Percentiles rank a stretch among this genome's conserved stretches.
phyloP scores from a whole-genome alignment of 92 coral and sea anemone genomes.

The Diadumene lineata region DNA sequence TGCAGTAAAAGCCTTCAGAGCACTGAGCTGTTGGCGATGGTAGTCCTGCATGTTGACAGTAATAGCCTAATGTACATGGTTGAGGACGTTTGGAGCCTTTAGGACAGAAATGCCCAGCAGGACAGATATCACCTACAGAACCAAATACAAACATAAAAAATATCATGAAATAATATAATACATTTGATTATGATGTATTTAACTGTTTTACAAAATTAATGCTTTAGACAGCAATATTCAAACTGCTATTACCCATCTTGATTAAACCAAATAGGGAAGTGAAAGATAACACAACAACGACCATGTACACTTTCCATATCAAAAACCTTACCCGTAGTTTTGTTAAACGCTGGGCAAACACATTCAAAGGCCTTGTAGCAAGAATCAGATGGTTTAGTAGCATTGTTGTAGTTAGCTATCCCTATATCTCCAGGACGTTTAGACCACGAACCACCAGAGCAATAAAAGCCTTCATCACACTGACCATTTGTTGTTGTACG shows the following conservation, averaged over 20 bases:
- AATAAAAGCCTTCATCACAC: slow-evolving; percentile 91
- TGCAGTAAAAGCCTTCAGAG: slow-evolving; percentile 82
- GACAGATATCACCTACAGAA: slow-evolving; percentile 88
- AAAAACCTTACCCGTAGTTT: slow-evolving; percentile 89
- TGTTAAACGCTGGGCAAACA: slow-evolving; percentile 96
- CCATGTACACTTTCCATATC: no score
- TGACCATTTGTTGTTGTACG: slow-evolving; percentile 77
- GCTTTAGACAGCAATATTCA: neutral
- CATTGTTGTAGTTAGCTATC: slow-evolving; percentile 55
- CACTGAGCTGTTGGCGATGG: slow-evolving; percentile 69
- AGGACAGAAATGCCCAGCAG: slow-evolving; percentile 90
- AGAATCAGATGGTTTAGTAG: slow-evolving; percentile 83
- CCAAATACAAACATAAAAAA: neutral
- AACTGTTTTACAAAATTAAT: neutral
- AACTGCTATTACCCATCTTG: no score
- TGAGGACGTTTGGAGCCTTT: slow-evolving; percentile 74
- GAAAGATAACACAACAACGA: no score
- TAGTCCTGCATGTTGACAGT: slow-evolving; percentile 77
- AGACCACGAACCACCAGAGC: slow-evolving; percentile 87
- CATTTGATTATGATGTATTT: neutral
- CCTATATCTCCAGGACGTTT: slow-evolving; percentile 93
- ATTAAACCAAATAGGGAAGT: no score
- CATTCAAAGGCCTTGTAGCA: slow-evolving; percentile 86
- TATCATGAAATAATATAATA: neutral
- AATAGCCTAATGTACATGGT: slow-evolving; percentile 81